Conservation (phyloP, 2,797 vertebrate species). For the Lemur catta region DNA sequence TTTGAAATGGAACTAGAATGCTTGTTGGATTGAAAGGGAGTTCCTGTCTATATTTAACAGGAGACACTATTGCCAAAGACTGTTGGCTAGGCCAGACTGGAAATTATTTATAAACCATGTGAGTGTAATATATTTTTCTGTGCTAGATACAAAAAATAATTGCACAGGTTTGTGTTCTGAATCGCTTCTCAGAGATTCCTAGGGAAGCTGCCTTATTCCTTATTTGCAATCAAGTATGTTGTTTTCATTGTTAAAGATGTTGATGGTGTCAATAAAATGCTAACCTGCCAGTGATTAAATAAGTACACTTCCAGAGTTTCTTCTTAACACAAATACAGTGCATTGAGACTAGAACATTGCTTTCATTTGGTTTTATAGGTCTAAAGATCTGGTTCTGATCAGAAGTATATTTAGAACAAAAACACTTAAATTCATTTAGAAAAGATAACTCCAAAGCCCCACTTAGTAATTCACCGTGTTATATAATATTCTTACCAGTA, state of each 20-base stretch:
- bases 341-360: not conserved
- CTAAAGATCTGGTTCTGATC: not conserved
- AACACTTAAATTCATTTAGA: not conserved
- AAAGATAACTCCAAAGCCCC: not conserved
- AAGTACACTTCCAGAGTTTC: not conserved
- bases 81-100: not conserved
- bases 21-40: slow-evolving; percentile 54
- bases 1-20: slow-evolving; percentile 55
- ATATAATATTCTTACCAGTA: not conserved
- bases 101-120: slow-evolving; percentile 51
- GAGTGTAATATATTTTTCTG: slow-evolving; percentile 44
- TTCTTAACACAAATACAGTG: not conserved
- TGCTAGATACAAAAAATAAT: slow-evolving; percentile 33
- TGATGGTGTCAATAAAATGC: slow-evolving; percentile 42
- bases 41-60: not conserved
- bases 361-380: slow-evolving; percentile 33
- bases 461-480: not conserved
- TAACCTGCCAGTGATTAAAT: not conserved
- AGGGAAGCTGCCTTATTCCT: slow-evolving; percentile 25
- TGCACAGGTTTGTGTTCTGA: slow-evolving; percentile 25
- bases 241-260: slow-evolving; percentile 38
- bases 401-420: slow-evolving; percentile 8
- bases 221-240: slow-evolving; percentile 44
- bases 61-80: not conserved
- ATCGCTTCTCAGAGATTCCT: not conserved